These are phyloP conservation scores for Propsilocerus akamusi DNA, from an alignment of 1,140 invertebrate genomes.

Conservation along the genomic window DNA sequence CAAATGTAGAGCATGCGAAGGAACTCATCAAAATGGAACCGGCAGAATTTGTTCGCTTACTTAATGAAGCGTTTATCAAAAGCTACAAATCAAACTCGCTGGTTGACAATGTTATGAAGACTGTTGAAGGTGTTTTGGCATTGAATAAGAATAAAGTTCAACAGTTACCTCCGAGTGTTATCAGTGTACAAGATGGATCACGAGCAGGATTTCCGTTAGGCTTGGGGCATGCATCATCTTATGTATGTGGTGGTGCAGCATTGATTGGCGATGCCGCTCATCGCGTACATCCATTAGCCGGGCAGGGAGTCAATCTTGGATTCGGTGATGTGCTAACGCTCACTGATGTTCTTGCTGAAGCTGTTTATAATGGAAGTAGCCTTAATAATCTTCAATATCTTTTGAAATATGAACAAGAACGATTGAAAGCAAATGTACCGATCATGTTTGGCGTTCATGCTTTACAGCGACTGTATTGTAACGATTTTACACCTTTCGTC, in stretches of 20 bases:
- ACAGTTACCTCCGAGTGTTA: slow-evolving; percentile 63
- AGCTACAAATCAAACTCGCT: slow-evolving; percentile 35
- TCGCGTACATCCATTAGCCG: slow-evolving; percentile 87
- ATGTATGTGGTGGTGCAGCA: slow-evolving; percentile 53
- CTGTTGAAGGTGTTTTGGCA: slow-evolving; percentile 15
- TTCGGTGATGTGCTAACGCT: slow-evolving; percentile 79
- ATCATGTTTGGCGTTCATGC: slow-evolving; percentile 75
- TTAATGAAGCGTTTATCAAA: slow-evolving; percentile 75
- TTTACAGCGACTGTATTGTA: slow-evolving; percentile 69
- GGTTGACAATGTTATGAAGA: slow-evolving; percentile 30
- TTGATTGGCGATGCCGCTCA: slow-evolving; percentile 92
- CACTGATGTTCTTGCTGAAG: slow-evolving; percentile 43
- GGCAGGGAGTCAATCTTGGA: slow-evolving; percentile 93
- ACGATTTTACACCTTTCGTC: slow-evolving; percentile 57
- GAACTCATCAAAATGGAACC: slow-evolving; percentile 44
- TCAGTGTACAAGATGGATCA: slow-evolving; percentile 36
- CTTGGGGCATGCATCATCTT: slow-evolving; percentile 74
- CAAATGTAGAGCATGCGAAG: slow-evolving; percentile 52
- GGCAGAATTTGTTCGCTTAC: slow-evolving; percentile 70
- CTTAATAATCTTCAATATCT: slow-evolving; percentile 50
- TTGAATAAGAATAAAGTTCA: slow-evolving; percentile 19
- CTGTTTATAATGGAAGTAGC: slow-evolving; percentile 50
- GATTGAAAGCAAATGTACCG: slow-evolving; percentile 75
- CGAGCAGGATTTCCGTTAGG: slow-evolving; percentile 82
- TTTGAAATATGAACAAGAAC: slow-evolving; percentile 60